Evolutionary conservation across 1,140 invertebrate species (phyloP), one percentile per base, ranked within the genome.

Genomic region (Eurosta solidaginis): DNA sequence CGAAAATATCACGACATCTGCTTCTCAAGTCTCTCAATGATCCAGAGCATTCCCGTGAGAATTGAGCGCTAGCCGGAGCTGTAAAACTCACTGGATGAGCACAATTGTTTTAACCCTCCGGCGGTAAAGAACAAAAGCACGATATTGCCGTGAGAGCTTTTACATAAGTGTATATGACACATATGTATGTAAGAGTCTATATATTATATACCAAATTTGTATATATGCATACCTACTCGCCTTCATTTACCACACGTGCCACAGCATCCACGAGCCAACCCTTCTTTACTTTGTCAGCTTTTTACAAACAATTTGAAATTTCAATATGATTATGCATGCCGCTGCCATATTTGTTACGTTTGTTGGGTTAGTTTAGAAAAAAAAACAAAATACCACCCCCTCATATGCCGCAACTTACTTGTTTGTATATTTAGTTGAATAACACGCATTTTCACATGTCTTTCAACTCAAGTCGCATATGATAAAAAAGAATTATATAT

Each of bases 161-260:
- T 45, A 68, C 47, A 47, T 78, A 68, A 59, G 20, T 59, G 33
- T 17, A 74, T 40, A 42, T 74, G 33, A 22, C 44, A 76, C 50
- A 45, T 40, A 78, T 47, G 49, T 73, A 47, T 25, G 45, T 22
- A 17, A 17, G n/a, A n/a, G n/a, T n/a, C n/a, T n/a, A n/a, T 6
- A 9, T 36, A 1, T 17, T 36, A 20, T 63, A n/a, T 36, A 33
- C 29, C 33, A n/a, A n/a, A n/a, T 29, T 33, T 33, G 27, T 59
- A 14, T 33, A 59, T n/a, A 17, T n/a, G 33, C 33, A 14, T 63
- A 68, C 40, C 1, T 20, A 40, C n/a, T n/a, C n/a, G n/a, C n/a
- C n/a, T n/a, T n/a, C 20, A 63, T n/a, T 40, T 68, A n/a, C 36
- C 59, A 68, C 59, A 68, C 59, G 59, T 68, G 59, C 36, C 59